These are phyloP conservation scores for Sparidentex hasta DNA, from an alignment of 2,797 vertebrate genomes.

Conservation along the genomic window DNA sequence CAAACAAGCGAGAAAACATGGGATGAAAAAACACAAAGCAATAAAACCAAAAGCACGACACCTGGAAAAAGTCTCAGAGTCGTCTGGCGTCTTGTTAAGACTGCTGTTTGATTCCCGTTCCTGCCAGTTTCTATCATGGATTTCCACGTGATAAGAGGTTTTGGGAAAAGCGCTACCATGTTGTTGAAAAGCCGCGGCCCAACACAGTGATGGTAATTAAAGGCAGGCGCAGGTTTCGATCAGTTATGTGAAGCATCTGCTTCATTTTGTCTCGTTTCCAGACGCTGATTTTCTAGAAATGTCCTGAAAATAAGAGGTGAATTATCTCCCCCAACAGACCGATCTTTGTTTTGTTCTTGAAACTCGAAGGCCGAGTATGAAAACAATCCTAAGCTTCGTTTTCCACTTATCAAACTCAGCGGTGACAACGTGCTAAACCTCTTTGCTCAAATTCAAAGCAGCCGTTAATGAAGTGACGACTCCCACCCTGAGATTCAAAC, in stretches of 20 bases:
- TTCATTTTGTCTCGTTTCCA: neutral
- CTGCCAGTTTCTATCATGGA: too few species aligned
- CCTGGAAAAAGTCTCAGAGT: too few species aligned
- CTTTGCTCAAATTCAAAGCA: slow-evolving; percentile 31
- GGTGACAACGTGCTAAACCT: slow-evolving; percentile 38
- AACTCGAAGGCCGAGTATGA: neutral
- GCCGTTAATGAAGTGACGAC: slow-evolving; percentile 45
- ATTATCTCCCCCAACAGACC: neutral
- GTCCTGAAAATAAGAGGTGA: neutral
- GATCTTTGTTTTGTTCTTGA: neutral
- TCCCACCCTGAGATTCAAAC: slow-evolving; percentile 21
- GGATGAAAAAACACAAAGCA: too few species aligned
- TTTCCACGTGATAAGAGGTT: neutral
- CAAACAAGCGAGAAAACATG: too few species aligned
- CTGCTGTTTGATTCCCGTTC: too few species aligned
- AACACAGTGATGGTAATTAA: neutral
- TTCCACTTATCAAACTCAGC: neutral
- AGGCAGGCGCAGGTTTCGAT: neutral
- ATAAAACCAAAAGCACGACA: too few species aligned
- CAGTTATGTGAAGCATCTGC: neutral
- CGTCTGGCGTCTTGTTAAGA: too few species aligned
- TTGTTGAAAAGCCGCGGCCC: neutral
- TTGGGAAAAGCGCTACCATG: neutral
- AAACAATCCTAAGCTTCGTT: too few species aligned
- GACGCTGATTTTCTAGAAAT: neutral